Percentiles rank a stretch among this genome's conserved stretches.
phyloP scores from a whole-genome alignment of 2,888 invertebrate species.

The Portevinia maculata region DNA sequence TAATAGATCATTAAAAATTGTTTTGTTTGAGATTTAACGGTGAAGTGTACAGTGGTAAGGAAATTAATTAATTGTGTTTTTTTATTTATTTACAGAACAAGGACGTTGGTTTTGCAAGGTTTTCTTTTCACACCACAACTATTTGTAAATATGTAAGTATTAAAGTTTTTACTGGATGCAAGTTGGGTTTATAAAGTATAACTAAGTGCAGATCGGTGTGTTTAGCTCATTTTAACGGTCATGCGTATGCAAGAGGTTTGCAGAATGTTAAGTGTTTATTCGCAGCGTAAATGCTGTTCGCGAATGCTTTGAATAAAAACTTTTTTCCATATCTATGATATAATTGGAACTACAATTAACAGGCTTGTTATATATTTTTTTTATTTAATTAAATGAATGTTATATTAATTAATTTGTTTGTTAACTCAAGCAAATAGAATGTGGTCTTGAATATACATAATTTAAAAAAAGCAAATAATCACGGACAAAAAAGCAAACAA shows the following conservation, averaged over 20 bases:
- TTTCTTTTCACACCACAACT: constrained; percentile 47
- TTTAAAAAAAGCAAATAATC: too few relatives aligned
- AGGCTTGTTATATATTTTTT: background rate
- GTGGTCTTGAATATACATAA: too few relatives aligned
- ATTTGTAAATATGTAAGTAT: constrained; percentile 63
- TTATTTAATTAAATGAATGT: background rate
- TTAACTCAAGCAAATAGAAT: background rate
- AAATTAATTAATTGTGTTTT: constrained; percentile 59
- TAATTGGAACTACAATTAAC: background rate
- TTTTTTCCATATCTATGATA: background rate
- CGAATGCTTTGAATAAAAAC: background rate
- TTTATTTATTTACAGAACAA: constrained; percentile 64
- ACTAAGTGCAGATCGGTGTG: too few relatives aligned
- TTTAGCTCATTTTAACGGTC: background rate
- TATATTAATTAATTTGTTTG: background rate
- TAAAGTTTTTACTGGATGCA: too few relatives aligned
- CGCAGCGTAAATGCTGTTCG: background rate
- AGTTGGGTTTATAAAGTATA: background rate
- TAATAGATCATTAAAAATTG: constrained; percentile 67
- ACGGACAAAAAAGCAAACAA: too few relatives aligned
- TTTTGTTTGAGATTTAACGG: constrained; percentile 63
- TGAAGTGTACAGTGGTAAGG: constrained; percentile 34
- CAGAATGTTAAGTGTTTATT: background rate
- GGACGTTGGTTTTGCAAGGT: constrained; percentile 66
- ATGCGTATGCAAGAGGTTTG: background rate